Conservation (phyloP, 1,140 invertebrate genomes). For the Nasonia longicornis region DNA sequence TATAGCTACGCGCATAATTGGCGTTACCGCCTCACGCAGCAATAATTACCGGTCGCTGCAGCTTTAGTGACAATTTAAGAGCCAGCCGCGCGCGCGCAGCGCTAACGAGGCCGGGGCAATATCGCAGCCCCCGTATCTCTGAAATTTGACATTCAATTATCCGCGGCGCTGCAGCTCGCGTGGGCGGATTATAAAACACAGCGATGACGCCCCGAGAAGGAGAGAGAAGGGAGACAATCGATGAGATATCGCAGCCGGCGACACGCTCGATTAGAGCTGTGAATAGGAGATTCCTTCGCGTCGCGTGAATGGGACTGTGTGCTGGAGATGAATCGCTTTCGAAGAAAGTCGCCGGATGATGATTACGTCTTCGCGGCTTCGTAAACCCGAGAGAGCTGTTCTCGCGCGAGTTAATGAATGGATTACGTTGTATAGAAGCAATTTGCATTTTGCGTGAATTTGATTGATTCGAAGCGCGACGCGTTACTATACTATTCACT, state of each 20-base stretch:
- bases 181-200: conserved; percentile 35
- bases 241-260: background rate
- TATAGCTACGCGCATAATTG: conserved; percentile 22
- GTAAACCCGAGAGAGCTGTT: background rate
- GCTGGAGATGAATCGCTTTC: background rate
- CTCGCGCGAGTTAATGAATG: background rate
- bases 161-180: background rate
- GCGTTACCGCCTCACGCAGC: conserved; percentile 3
- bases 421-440: background rate
- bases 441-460: background rate
- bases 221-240: background rate
- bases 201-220: background rate
- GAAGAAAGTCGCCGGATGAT: background rate
- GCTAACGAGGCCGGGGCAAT: background rate
- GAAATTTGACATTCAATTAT: conserved; percentile 48
- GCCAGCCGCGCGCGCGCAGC: background rate
- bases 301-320: background rate
- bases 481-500: too few relatives aligned
- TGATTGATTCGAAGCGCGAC: too few relatives aligned
- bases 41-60: conserved; percentile 19
- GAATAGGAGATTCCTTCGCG: too few relatives aligned
- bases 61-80: conserved; percentile 35
- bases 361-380: background rate
- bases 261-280: conserved; percentile 17
- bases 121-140: background rate